Percentiles rank a stretch among this genome's conserved stretches.
Evolutionary conservation across 2,797 vertebrate genomes (phyloP).

Genomic region (Hypotaenidia okinawae): DNA sequence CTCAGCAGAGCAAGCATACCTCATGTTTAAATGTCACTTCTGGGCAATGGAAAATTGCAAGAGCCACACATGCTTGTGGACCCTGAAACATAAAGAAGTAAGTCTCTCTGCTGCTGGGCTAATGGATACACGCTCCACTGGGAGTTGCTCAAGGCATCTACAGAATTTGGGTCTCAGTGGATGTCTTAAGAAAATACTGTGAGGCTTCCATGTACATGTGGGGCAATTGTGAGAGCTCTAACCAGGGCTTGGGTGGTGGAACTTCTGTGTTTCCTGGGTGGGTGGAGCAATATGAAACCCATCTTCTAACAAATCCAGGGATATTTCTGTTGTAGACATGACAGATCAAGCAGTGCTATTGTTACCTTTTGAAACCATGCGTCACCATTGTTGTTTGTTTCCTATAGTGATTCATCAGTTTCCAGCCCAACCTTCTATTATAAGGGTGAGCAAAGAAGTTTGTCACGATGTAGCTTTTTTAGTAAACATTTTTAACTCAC

Average conservation of each 20-base stretch:
- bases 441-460: constrained; percentile 47
- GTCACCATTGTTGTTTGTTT: constrained; percentile 57
- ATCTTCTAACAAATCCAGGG: not conserved
- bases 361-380: constrained; percentile 19
- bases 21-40: not conserved
- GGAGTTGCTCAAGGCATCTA: not conserved
- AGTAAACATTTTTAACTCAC: constrained; percentile 13
- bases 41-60: not conserved
- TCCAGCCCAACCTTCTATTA: constrained; percentile 38
- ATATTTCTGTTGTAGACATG: constrained; percentile 21
- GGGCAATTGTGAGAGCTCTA: not conserved
- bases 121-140: not conserved
- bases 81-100: not conserved
- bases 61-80: not conserved
- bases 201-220: not conserved
- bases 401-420: constrained; percentile 58
- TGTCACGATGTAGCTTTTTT: constrained; percentile 16
- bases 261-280: not conserved
- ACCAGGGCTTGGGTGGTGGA: not conserved
- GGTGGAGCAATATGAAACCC: constrained; percentile 3
- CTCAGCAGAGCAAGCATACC: not conserved
- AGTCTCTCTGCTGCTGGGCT: not conserved
- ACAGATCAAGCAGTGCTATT: constrained; percentile 1
- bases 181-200: not conserved
- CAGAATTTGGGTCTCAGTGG: not conserved